A percentile compares a stretch with the other conserved stretches of the same genome.
Evolutionary conservation across 2,797 vertebrate genomes (phyloP).

Genomic region (Vultur gryphus): DNA sequence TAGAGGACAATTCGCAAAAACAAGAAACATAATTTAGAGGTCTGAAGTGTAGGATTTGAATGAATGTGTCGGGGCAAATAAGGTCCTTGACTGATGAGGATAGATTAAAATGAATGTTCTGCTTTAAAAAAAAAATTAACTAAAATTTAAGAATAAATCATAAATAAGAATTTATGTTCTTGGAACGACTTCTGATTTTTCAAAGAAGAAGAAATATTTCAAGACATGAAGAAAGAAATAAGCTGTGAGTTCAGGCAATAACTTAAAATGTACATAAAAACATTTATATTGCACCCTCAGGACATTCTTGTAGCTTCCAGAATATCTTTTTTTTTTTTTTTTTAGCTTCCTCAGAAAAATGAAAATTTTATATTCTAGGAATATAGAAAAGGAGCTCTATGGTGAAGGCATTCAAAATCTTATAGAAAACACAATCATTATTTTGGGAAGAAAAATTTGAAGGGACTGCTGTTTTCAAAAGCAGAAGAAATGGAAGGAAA

Average conservation of each 20-base stretch:
- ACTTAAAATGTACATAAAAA: background rate
- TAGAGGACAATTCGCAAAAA: background rate
- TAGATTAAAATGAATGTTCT: background rate
- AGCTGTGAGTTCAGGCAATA: background rate
- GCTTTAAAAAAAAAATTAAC: background rate
- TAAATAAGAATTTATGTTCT: background rate
- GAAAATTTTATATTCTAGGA: background rate
- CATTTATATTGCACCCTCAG: background rate
- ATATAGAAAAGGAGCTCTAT: background rate
- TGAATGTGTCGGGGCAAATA: background rate
- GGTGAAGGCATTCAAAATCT: background rate
- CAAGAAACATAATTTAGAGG: background rate
- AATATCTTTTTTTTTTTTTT: background rate
- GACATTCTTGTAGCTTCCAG: background rate
- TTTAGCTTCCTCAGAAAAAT: background rate
- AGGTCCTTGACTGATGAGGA: background rate
- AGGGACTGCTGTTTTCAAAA: constrained; percentile 1
- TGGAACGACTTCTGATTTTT: background rate
- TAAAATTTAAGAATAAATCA: background rate
- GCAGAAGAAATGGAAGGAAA: background rate
- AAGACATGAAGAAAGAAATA: background rate
- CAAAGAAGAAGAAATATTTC: background rate
- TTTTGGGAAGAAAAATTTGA: background rate
- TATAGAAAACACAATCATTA: background rate
- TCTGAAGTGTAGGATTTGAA: background rate